Percentiles rank a stretch among this genome's conserved stretches.
Conservation (phyloP, 2,113 vertebrate species). For the Prunella himalayana region DNA sequence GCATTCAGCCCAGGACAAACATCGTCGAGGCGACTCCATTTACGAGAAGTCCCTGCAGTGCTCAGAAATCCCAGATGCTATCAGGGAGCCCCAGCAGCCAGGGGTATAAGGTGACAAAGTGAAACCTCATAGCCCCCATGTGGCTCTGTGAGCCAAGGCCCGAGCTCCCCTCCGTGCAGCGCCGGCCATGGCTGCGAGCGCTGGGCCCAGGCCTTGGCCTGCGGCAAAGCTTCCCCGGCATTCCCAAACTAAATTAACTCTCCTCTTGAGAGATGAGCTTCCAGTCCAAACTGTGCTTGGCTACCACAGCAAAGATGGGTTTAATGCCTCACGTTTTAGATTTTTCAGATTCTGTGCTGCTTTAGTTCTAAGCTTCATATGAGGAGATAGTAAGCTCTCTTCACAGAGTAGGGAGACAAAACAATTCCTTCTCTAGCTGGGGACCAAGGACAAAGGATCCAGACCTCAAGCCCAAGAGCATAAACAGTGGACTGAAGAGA, state of each 20-base stretch:
- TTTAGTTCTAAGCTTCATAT: neutral
- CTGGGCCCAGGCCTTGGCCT: neutral
- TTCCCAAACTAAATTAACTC: neutral
- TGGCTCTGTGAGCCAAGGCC: neutral
- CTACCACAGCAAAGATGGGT: rapidly evolving
- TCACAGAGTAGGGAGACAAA: neutral
- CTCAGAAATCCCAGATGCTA: slow-evolving; percentile 58
- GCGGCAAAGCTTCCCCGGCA: neutral
- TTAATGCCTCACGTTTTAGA: neutral
- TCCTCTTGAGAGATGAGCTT: neutral
- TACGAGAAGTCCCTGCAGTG: neutral
- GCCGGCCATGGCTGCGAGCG: neutral
- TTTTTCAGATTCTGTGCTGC: neutral
- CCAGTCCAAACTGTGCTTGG: neutral
- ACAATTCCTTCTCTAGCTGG: neutral
- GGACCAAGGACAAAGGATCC: neutral
- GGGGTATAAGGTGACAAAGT: slow-evolving; percentile 10
- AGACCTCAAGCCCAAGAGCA: neutral
- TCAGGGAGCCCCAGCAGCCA: slow-evolving; percentile 11
- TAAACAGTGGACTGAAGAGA: neutral
- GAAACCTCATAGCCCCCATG: slow-evolving; percentile 58
- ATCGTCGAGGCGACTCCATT: neutral
- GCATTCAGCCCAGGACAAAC: slow-evolving; percentile 15
- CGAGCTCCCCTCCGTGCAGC: neutral
- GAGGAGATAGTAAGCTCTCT: neutral